Conservation (phyloP, 2,888 invertebrate genomes). For the Dexiosoma caninum region DNA sequence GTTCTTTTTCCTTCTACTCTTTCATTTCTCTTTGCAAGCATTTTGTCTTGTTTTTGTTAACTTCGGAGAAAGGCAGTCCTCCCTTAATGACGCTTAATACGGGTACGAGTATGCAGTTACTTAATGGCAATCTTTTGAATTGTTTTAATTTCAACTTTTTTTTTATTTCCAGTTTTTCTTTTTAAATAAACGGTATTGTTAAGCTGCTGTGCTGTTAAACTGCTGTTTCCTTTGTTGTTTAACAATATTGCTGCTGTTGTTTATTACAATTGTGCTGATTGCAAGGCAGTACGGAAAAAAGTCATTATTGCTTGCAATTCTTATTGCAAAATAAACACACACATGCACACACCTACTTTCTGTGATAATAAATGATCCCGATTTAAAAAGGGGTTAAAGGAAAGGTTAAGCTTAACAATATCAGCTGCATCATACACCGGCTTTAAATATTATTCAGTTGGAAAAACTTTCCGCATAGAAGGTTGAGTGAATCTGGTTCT, state of each 20-base stretch:
- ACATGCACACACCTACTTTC: too few relatives aligned
- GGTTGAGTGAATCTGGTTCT: too few relatives aligned
- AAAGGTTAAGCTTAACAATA: background rate
- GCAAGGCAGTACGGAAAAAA: slow-evolving; percentile 2
- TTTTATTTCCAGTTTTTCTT: background rate
- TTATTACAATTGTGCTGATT: slow-evolving; percentile 40
- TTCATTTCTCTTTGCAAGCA: background rate
- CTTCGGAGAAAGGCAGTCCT: slow-evolving; percentile 33
- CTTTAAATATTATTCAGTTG: too few relatives aligned
- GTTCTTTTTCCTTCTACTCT: slow-evolving; percentile 1
- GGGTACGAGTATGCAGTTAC: slow-evolving; percentile 51
- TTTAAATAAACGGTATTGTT: background rate
- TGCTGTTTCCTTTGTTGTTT: slow-evolving; percentile 60
- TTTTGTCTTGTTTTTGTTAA: background rate
- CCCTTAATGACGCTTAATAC: slow-evolving; percentile 40
- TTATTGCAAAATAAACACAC: too few relatives aligned
- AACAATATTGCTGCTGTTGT: slow-evolving; percentile 47
- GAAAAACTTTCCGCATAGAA: too few relatives aligned
- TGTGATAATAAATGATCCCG: slow-evolving; percentile 11
- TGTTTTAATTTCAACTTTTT: slow-evolving; percentile 25
- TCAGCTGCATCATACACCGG: background rate
- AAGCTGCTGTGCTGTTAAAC: background rate
- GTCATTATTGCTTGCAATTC: too few relatives aligned
- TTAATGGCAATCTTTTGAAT: slow-evolving; percentile 30
- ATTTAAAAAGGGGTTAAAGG: background rate